Evolutionary conservation across 1,140 invertebrate genomes (phyloP).

Genomic region (Drosophila baimaii): DNA sequence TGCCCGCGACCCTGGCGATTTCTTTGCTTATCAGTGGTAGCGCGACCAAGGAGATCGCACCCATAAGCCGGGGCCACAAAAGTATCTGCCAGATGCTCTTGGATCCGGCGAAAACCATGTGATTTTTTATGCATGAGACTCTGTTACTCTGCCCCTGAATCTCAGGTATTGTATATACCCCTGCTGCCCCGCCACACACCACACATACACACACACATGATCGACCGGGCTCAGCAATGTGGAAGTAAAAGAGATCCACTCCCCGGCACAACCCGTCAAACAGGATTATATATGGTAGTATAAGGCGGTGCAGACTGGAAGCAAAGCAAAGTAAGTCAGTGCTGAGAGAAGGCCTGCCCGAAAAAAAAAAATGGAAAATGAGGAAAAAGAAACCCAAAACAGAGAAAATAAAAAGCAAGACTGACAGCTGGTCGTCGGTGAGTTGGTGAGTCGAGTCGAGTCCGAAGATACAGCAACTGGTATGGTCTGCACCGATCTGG

Average conservation of each 20-base stretch:
- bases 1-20: conserved; percentile 2
- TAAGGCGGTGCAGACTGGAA: conserved; percentile 13
- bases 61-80: conserved; percentile 19
- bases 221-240: conserved; percentile 75
- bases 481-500: conserved; percentile 59
- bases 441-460: conserved; percentile 5
- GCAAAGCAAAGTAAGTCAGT: conserved; percentile 76
- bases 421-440: conserved; percentile 68
- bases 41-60: conserved; percentile 8
- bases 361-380: conserved; percentile 29
- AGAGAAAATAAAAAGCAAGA: conserved; percentile 54
- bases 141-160: conserved; percentile 34
- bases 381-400: conserved; percentile 43
- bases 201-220: conserved; percentile 40
- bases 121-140: conserved; percentile 39
- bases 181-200: conserved; percentile 21
- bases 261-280: conserved; percentile 73
- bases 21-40: conserved; percentile 19
- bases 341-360: conserved; percentile 37
- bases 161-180: conserved; percentile 24
- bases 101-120: conserved; percentile 35
- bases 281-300: conserved; percentile 67
- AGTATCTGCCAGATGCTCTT: conserved; percentile 48
- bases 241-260: conserved; percentile 73
- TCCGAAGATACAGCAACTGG: conserved; percentile 52